Conservation (phyloP, 2,797 vertebrate species). For the Passerculus sandwichensis region DNA sequence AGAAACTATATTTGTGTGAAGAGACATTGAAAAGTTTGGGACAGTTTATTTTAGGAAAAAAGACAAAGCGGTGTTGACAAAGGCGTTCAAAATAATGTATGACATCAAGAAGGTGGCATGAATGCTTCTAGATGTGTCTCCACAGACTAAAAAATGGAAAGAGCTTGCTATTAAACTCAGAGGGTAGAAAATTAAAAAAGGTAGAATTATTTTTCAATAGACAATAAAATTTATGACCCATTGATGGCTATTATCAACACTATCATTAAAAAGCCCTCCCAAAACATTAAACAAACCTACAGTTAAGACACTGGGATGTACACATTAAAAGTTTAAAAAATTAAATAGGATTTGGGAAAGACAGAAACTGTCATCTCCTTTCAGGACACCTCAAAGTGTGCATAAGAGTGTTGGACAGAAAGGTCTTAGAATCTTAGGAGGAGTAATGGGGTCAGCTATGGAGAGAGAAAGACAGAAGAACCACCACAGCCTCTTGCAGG, state of each 20-base stretch:
- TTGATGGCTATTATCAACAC: background rate
- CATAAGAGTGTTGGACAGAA: background rate
- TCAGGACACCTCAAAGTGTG: background rate
- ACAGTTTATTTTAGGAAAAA: background rate
- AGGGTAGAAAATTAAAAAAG: background rate
- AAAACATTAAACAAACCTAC: background rate
- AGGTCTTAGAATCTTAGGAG: background rate
- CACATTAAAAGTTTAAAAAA: background rate
- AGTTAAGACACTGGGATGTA: background rate
- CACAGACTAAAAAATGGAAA: background rate
- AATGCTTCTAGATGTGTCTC: background rate
- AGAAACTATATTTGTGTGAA: background rate
- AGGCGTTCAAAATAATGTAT: background rate
- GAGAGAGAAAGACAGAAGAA: background rate
- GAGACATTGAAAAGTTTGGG: background rate
- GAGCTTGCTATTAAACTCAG: background rate
- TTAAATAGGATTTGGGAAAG: background rate
- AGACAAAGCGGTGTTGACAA: background rate
- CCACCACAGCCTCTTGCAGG: background rate
- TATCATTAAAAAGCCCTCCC: background rate
- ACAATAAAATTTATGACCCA: background rate
- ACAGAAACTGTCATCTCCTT: background rate
- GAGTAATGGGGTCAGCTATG: fast-evolving
- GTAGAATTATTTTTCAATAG: background rate
- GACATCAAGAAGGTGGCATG: background rate